phyloP scores from a whole-genome alignment of 1,140 invertebrate species.

The Linepithema humile region DNA sequence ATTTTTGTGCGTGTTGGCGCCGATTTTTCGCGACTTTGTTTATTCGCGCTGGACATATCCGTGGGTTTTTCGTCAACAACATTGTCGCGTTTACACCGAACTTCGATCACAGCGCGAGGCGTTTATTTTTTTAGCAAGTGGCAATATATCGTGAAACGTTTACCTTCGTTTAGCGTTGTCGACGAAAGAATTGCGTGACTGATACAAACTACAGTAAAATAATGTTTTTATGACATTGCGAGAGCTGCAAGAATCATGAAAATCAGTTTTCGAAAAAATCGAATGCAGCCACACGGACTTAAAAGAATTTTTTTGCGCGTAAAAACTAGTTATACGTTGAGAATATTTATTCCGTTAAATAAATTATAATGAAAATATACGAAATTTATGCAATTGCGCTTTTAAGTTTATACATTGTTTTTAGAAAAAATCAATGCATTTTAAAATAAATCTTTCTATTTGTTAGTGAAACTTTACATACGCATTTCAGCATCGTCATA shows the following conservation, averaged over 20 bases:
- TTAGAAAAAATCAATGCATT: too few relatives aligned
- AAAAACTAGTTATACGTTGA: too few relatives aligned
- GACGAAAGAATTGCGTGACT: neutral
- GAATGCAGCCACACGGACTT: neutral
- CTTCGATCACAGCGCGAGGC: neutral
- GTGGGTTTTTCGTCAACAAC: neutral
- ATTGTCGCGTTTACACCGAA: slow-evolving; percentile 15
- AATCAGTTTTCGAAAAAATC: neutral
- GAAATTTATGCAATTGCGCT: too few relatives aligned
- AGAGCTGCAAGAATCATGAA: neutral
- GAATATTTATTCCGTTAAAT: too few relatives aligned
- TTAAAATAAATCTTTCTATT: too few relatives aligned
- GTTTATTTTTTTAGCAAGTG: slow-evolving; percentile 43
- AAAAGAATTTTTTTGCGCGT: neutral
- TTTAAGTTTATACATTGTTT: too few relatives aligned
- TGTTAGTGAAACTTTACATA: too few relatives aligned
- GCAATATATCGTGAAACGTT: slow-evolving; percentile 24
- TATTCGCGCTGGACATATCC: neutral
- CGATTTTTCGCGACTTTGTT: slow-evolving; percentile 33
- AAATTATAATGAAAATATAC: too few relatives aligned
- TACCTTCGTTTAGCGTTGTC: neutral
- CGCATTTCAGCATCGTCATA: too few relatives aligned
- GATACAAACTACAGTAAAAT: neutral
- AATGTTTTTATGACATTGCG: neutral
- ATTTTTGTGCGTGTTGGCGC: neutral